These are phyloP conservation scores for Frankliniella fusca DNA, from an alignment of 2,888 invertebrate genomes.

Conservation along the genomic window DNA sequence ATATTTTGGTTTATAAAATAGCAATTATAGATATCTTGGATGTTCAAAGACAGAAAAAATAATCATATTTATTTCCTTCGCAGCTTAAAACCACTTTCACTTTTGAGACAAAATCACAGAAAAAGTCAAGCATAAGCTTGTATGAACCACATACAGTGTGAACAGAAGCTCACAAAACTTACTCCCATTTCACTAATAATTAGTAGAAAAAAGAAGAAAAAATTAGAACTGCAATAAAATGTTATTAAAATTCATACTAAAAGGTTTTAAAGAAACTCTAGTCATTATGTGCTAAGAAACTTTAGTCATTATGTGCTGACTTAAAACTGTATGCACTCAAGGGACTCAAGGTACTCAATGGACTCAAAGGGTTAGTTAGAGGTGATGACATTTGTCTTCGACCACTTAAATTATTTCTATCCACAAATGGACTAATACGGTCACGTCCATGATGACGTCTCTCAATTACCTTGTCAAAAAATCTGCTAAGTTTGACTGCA, in stretches of 20 bases:
- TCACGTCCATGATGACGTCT: conserved; percentile 48
- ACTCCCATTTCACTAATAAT: too few species aligned
- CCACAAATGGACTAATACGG: conserved; percentile 43
- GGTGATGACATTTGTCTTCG: background rate
- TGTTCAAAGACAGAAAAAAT: background rate
- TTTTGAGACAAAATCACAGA: too few species aligned
- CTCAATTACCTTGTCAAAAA: conserved; percentile 83
- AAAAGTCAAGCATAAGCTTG: too few species aligned
- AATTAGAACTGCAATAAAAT: background rate
- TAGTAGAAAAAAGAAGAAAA: too few species aligned
- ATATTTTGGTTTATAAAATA: background rate
- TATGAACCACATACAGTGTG: too few species aligned
- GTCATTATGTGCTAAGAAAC: conserved; percentile 53
- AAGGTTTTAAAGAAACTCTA: conserved; percentile 37
- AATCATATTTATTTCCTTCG: background rate
- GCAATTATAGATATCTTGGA: background rate
- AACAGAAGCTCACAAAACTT: too few species aligned
- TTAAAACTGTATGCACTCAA: conserved; percentile 45
- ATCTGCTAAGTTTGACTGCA: conserved; percentile 86
- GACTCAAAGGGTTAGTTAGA: conserved; percentile 38
- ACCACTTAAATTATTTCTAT: conserved; percentile 42
- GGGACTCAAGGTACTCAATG: conserved; percentile 50
- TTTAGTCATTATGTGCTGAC: conserved; percentile 56
- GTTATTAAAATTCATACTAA: background rate
- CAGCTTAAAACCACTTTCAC: background rate